Conservation (phyloP, 2,888 invertebrate genomes). For the Dolichopus griseipennis region DNA sequence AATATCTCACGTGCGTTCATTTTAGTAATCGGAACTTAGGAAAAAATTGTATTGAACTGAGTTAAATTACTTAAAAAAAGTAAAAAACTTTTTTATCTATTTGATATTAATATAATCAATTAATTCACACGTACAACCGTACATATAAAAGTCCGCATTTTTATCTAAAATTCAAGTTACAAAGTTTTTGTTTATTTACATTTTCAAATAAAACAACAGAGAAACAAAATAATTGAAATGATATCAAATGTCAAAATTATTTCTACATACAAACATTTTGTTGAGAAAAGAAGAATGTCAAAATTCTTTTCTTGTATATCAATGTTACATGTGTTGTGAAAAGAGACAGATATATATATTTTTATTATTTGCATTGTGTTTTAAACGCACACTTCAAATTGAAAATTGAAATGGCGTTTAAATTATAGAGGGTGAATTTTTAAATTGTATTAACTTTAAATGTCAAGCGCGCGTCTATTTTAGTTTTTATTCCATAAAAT, state of each 20-base stretch:
- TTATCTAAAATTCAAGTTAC: too few relatives aligned
- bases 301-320: too few relatives aligned
- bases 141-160: too few relatives aligned
- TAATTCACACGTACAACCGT: too few relatives aligned
- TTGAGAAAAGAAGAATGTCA: too few relatives aligned
- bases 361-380: neutral
- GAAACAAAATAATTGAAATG: neutral
- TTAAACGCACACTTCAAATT: neutral
- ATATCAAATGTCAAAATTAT: neutral
- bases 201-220: neutral
- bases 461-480: constrained; percentile 3
- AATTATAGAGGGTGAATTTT: neutral
- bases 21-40: too few relatives aligned
- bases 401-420: neutral
- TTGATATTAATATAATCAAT: too few relatives aligned
- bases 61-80: too few relatives aligned
- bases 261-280: too few relatives aligned
- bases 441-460: neutral
- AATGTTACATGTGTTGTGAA: neutral
- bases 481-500: neutral
- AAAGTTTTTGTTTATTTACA: neutral
- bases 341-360: neutral
- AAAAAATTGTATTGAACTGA: too few relatives aligned
- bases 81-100: too few relatives aligned
- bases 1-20: constrained; percentile 35